phyloP scores from a whole-genome alignment of 2,113 vertebrate genomes.

The Dendrocopos noguchii region DNA sequence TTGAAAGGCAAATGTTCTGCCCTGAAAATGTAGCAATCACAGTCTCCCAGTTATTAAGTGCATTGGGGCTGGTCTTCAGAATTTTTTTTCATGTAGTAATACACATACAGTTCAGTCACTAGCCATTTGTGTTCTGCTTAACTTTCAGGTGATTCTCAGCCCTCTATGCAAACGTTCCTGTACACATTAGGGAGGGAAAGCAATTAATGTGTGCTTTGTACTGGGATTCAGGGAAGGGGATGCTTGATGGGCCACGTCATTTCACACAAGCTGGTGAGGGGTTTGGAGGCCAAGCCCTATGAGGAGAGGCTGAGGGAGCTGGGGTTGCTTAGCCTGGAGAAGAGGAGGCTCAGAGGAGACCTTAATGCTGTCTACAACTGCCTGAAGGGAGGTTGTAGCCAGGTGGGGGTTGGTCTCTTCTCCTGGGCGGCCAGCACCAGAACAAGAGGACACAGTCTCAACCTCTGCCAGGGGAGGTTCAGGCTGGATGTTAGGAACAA shows the following conservation, averaged over 20 bases:
- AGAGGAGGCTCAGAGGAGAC: no score
- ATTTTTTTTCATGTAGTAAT: not conserved
- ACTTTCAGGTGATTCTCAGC: not conserved
- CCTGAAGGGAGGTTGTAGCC: no score
- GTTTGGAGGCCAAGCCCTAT: no score
- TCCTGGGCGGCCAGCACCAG: no score
- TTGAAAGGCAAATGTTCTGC: not conserved
- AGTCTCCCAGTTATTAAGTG: not conserved
- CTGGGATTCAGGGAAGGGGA: not conserved
- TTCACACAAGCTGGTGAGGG: not conserved
- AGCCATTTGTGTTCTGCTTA: not conserved
- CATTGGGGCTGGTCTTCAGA: not conserved
- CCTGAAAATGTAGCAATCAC: not conserved
- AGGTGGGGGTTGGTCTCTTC: no score
- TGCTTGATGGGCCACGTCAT: fast-evolving
- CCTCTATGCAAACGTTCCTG: not conserved
- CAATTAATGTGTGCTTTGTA: not conserved
- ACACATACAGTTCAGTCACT: not conserved
- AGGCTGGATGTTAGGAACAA: no score
- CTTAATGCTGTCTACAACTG: no score
- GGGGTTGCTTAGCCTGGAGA: no score
- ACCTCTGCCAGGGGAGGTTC: no score
- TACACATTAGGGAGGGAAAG: not conserved
- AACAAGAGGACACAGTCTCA: no score
- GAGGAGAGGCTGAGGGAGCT: no score